Conservation (phyloP, 2,797 vertebrate genomes). For the Diceros bicornis region DNA sequence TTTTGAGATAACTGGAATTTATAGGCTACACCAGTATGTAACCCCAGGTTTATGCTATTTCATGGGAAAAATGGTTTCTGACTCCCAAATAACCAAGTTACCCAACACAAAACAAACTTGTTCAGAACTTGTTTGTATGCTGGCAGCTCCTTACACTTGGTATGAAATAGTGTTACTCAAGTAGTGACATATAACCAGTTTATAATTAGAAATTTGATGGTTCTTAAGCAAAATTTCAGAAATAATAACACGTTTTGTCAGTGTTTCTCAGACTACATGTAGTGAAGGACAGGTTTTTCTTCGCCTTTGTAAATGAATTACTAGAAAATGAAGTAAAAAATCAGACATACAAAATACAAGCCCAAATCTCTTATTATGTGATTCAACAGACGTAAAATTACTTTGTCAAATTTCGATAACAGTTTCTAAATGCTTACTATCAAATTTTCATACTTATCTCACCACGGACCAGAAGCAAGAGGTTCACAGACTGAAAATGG, state of each 20-base stretch:
- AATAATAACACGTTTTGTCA: conserved; percentile 71
- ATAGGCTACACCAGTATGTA: not conserved
- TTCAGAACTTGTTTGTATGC: not conserved
- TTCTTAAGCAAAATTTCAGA: conserved; percentile 66
- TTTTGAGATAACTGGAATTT: not conserved
- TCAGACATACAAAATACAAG: conserved; percentile 41
- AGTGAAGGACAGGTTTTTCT: conserved; percentile 62
- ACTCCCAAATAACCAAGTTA: not conserved
- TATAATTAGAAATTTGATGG: conserved; percentile 55
- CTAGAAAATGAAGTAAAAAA: conserved; percentile 68
- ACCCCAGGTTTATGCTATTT: not conserved
- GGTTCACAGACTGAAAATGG: not conserved
- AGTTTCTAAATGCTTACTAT: conserved; percentile 44
- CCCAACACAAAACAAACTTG: conserved; percentile 1
- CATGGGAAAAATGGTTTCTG: not conserved
- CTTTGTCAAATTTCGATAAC: conserved; percentile 54
- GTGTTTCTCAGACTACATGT: conserved; percentile 28
- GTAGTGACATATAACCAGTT: conserved; percentile 12
- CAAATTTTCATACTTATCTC: conserved; percentile 46
- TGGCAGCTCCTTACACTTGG: not conserved
- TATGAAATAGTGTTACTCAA: conserved; percentile 29
- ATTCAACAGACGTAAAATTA: conserved; percentile 67
- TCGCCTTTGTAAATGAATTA: conserved; percentile 69
- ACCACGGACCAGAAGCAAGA: not conserved
- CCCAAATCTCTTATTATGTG: conserved; percentile 55